These are phyloP conservation scores for Gila orcuttii DNA, from an alignment of 2,113 vertebrate genomes.

Conservation along the genomic window DNA sequence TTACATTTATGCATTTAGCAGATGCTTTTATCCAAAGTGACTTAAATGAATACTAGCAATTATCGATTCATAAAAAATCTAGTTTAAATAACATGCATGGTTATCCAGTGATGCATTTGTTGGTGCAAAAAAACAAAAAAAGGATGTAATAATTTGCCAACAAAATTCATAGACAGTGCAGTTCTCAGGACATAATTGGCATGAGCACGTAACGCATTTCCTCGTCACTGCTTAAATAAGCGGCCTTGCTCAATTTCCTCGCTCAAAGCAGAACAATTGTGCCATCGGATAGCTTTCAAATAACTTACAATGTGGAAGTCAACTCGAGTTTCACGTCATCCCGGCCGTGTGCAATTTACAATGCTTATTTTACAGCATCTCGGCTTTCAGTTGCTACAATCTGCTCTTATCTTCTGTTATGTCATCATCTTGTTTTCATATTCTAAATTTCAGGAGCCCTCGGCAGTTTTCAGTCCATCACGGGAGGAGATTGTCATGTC, in stretches of 20 bases:
- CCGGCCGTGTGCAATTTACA: conserved; percentile 30
- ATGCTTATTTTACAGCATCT: conserved; percentile 18
- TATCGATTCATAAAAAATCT: background rate
- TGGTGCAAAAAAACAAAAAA: conserved; percentile 1
- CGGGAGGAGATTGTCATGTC: background rate
- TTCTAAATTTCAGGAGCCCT: background rate
- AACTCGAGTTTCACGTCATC: conserved; percentile 47
- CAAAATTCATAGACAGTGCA: background rate
- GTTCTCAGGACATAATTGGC: background rate
- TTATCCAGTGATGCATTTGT: background rate
- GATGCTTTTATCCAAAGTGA: background rate
- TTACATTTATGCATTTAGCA: background rate
- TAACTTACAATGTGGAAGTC: conserved; percentile 42
- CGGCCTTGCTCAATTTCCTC: conserved; percentile 61
- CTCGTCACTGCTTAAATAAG: conserved; percentile 49
- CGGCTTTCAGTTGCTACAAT: conserved; percentile 28
- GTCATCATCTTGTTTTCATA: conserved; percentile 28
- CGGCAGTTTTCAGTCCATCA: background rate
- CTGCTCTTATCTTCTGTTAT: conserved; percentile 22
- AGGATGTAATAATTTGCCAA: background rate
- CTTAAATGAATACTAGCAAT: background rate
- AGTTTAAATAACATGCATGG: background rate
- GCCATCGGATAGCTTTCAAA: conserved; percentile 35
- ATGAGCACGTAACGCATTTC: conserved; percentile 49
- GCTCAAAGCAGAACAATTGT: conserved; percentile 51